Conservation (phyloP, 1,140 invertebrate species). For the Drosophila bocqueti region DNA sequence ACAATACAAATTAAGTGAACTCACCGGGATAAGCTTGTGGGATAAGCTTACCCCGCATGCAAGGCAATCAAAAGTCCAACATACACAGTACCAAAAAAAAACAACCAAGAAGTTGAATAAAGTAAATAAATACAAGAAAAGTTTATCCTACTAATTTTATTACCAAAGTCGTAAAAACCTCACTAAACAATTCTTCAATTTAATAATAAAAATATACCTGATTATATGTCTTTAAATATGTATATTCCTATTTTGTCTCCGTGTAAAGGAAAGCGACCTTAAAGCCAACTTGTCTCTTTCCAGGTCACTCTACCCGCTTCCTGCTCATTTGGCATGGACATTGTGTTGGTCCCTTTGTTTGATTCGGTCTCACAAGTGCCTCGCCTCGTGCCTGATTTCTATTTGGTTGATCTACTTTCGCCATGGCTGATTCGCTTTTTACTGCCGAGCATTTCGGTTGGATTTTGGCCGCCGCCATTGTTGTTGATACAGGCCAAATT, state of each 20-base stretch:
- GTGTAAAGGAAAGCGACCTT: neutral
- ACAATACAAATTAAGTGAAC: slow-evolving; percentile 13
- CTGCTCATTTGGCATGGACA: slow-evolving; percentile 64
- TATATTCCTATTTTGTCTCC: neutral
- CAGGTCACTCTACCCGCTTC: slow-evolving; percentile 12
- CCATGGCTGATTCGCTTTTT: slow-evolving; percentile 64
- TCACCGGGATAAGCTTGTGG: neutral
- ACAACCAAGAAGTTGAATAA: too few relatives aligned
- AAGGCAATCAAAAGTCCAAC: neutral
- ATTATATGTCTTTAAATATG: neutral
- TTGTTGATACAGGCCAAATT: slow-evolving; percentile 71
- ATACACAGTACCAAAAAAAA: neutral
- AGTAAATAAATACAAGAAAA: too few relatives aligned
- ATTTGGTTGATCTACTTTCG: slow-evolving; percentile 54
- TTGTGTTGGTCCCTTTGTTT: slow-evolving; percentile 55
- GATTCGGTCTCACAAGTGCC: slow-evolving; percentile 47
- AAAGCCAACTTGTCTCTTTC: slow-evolving; percentile 12
- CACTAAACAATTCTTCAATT: neutral
- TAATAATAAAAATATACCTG: neutral
- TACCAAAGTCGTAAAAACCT: neutral
- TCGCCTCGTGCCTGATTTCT: slow-evolving; percentile 56
- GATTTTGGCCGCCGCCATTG: slow-evolving; percentile 53
- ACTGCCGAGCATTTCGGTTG: slow-evolving; percentile 57
- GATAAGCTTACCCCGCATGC: neutral
- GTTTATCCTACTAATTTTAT: neutral